phyloP scores from a whole-genome alignment of 2,797 vertebrate genomes.

The Heterohyrax brucei region DNA sequence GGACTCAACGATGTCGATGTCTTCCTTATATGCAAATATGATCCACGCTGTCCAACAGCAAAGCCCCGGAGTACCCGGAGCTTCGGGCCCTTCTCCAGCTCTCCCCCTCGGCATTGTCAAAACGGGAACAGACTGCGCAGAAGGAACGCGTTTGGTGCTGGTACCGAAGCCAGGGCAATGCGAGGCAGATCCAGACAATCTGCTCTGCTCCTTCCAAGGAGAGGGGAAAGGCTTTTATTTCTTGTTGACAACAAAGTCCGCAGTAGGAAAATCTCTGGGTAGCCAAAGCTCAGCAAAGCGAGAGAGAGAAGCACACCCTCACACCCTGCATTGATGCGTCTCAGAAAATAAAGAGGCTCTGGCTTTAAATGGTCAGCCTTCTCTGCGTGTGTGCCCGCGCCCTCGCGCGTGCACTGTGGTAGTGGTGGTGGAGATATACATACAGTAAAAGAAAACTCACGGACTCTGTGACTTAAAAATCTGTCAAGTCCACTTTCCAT shows the following conservation, averaged over 20 bases:
- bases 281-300: constrained; percentile 64
- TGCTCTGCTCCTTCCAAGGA: constrained; percentile 91
- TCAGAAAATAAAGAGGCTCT: background rate
- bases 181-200: constrained; percentile 92
- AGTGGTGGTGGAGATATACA: background rate
- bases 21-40: constrained; percentile 54
- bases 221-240: constrained; percentile 89
- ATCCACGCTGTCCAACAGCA: constrained; percentile 49
- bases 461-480: constrained; percentile 34
- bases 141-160: constrained; percentile 92
- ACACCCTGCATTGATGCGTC: background rate
- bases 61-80: constrained; percentile 82
- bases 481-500: background rate
- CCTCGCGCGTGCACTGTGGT: background rate
- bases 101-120: constrained; percentile 92
- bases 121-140: constrained; percentile 93
- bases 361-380: background rate
- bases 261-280: constrained; percentile 58
- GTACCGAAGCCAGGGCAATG: constrained; percentile 92
- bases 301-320: background rate
- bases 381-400: background rate
- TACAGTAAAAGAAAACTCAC: constrained; percentile 8
- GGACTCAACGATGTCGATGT: background rate
- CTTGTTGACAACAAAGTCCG: constrained; percentile 79
- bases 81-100: constrained; percentile 90